Conservation (phyloP, 1,140 invertebrate species). For the Bombus terrestris region DNA sequence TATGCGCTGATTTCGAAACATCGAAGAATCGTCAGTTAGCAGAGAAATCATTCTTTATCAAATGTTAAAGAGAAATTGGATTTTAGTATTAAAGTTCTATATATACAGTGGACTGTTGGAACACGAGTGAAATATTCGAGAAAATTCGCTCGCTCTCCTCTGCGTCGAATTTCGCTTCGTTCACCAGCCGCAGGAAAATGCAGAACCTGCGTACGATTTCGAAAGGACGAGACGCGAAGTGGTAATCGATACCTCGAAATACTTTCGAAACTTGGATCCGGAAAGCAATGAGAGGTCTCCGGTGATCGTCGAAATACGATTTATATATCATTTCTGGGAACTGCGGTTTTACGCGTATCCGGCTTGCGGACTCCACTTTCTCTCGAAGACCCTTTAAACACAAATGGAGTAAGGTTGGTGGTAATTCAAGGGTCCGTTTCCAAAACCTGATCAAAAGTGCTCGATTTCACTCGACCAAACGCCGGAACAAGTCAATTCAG, state of each 20-base stretch:
- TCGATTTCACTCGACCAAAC: background rate
- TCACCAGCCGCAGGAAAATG: too few species aligned
- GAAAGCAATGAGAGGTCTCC: background rate
- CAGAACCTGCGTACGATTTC: background rate
- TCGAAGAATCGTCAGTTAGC: too few species aligned
- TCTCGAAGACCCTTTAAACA: background rate
- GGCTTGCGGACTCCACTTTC: background rate
- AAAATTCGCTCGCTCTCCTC: too few species aligned
- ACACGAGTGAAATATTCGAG: too few species aligned
- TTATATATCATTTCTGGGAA: constrained; percentile 29
- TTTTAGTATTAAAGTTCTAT: too few species aligned
- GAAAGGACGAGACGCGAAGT: background rate
- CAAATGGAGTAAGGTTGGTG: background rate
- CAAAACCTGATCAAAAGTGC: background rate
- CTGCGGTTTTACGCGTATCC: background rate
- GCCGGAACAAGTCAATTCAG: background rate
- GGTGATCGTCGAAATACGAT: background rate
- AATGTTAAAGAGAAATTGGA: too few species aligned
- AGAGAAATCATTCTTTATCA: too few species aligned
- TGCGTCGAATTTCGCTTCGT: background rate
- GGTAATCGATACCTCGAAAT: constrained; percentile 30
- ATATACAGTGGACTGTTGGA: too few species aligned
- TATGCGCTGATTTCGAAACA: too few species aligned
- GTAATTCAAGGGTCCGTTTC: constrained; percentile 16
- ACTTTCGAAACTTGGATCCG: constrained; percentile 21